A percentile compares a stretch with the other conserved stretches of the same genome.
These are phyloP conservation scores for Myathropa florea DNA, from an alignment of 2,888 invertebrate species.

Conservation along the genomic window DNA sequence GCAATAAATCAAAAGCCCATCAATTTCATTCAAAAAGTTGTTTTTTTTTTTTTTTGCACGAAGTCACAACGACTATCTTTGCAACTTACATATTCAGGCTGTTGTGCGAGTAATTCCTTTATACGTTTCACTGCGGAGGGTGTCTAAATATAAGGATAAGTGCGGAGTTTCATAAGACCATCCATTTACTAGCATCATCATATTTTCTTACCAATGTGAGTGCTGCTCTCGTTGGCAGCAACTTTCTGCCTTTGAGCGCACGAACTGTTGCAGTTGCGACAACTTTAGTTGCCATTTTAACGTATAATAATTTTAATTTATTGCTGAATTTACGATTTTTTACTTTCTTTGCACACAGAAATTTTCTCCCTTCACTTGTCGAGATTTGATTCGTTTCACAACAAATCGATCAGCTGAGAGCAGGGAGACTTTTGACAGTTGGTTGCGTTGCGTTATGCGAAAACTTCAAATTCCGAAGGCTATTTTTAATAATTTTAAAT, in stretches of 20 bases:
- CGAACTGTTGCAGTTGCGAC: slow-evolving; percentile 94
- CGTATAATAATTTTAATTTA: slow-evolving; percentile 18
- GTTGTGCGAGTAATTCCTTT: slow-evolving; percentile 89
- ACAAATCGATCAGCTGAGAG: slow-evolving; percentile 65
- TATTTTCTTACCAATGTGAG: slow-evolving; percentile 83
- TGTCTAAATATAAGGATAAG: slow-evolving; percentile 83
- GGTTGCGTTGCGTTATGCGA: not conserved
- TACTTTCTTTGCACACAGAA: not conserved
- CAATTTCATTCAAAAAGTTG: slow-evolving; percentile 21
- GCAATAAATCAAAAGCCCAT: slow-evolving; percentile 45
- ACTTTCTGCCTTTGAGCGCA: slow-evolving; percentile 89
- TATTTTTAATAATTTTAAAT: not conserved
- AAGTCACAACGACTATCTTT: too few species aligned
- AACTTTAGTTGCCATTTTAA: slow-evolving; percentile 87
- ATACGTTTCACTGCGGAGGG: slow-evolving; percentile 91
- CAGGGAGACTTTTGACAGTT: slow-evolving; percentile 8
- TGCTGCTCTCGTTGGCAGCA: slow-evolving; percentile 92
- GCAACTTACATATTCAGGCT: slow-evolving; percentile 84
- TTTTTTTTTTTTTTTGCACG: too few species aligned
- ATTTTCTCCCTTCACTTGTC: not conserved
- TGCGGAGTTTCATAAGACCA: slow-evolving; percentile 44
- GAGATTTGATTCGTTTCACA: slow-evolving; percentile 39
- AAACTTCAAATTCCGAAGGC: not conserved
- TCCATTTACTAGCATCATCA: not conserved
- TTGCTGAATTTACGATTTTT: slow-evolving; percentile 40